Evolutionary conservation across 1,140 invertebrate species (phyloP), one percentile per base, ranked within the genome.

Genomic region (Drosophila kanapiae): DNA sequence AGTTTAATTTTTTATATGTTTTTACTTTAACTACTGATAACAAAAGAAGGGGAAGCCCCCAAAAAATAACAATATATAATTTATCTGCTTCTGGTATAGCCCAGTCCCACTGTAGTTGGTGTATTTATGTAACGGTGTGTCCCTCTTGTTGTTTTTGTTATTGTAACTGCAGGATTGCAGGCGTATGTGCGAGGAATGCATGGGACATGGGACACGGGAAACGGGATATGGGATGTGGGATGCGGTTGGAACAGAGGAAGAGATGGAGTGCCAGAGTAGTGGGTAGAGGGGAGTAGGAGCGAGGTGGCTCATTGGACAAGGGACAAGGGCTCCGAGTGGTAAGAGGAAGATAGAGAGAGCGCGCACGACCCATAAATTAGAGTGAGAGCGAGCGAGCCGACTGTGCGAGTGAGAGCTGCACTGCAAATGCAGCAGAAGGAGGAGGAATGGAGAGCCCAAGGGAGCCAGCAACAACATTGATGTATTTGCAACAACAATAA

Each of bases 331-430:
- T 76, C 47, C 69, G 71, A 80, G 70, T 82, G 83, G 67, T 75
- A 75, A 65, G 75, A 67, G 71, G 65, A 54, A 75, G 74, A 86
- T 63, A 59, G 75, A 82, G 71, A 76, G 72, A 72, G 71, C 72
- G 81, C 81, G 62, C 78, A 85, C 83, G 77, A 83, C 85, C 83
- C 80, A 88, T 86, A 86, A 86, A 86, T 86, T 86, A 87, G 77
- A 86, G 71, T 72, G 81, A 85, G 78, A 75, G 38, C 18, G 57
- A 14, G 45, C 56, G 33, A 31, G 48, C n/a, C 38, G 57, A 23
- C n/a, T 18, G 62, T 51, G 51, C 33, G 59, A 71, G 35, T 69
- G 48, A 78, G 65, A 78, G 29, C 16, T 56, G 33, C 33, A 65
- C 68, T 56, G n/a, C 62, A 67, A 65, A 43, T 53, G 43, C 65